Conservation (phyloP, 2,888 invertebrate species). For the Nymphalis polychloros region DNA sequence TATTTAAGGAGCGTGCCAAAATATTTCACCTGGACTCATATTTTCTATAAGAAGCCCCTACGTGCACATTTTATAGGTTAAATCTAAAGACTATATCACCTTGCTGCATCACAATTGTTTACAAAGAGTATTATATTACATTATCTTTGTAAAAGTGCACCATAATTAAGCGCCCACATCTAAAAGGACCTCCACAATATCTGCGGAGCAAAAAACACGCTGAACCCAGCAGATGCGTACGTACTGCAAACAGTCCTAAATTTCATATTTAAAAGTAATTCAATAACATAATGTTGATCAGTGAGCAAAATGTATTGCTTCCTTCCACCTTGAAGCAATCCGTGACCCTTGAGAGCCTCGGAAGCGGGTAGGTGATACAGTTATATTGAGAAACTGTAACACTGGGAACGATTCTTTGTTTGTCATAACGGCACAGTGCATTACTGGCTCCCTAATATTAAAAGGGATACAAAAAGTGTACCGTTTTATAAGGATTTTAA, state of each 20-base stretch:
- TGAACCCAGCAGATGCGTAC: conserved; percentile 71
- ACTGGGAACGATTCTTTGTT: conserved; percentile 64
- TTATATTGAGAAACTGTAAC: conserved; percentile 78
- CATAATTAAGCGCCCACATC: conserved; percentile 80
- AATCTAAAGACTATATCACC: conserved; percentile 60
- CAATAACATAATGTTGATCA: conserved; percentile 80
- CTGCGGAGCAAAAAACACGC: conserved; percentile 56
- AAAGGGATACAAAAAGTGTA: conserved; percentile 67
- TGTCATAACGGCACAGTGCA: conserved; percentile 67
- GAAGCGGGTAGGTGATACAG: conserved; percentile 70
- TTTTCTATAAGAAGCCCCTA: conserved; percentile 58
- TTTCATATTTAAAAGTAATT: conserved; percentile 78
- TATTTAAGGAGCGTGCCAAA: conserved; percentile 73
- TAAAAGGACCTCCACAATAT: conserved; percentile 59
- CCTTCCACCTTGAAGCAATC: conserved; percentile 75
- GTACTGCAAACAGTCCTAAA: conserved; percentile 68
- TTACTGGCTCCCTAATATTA: conserved; percentile 66
- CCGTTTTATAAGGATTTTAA: conserved; percentile 70
- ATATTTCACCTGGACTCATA: conserved; percentile 59
- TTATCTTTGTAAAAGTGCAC: conserved; percentile 75
- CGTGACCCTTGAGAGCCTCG: conserved; percentile 53
- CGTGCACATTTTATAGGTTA: conserved; percentile 56
- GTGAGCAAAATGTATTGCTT: conserved; percentile 77
- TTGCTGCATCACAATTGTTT: conserved; percentile 71
- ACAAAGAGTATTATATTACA: conserved; percentile 76